Base-by-base conservation (phyloP, 2,888 invertebrate genomes). In the Hyposoter didymator region DNA sequence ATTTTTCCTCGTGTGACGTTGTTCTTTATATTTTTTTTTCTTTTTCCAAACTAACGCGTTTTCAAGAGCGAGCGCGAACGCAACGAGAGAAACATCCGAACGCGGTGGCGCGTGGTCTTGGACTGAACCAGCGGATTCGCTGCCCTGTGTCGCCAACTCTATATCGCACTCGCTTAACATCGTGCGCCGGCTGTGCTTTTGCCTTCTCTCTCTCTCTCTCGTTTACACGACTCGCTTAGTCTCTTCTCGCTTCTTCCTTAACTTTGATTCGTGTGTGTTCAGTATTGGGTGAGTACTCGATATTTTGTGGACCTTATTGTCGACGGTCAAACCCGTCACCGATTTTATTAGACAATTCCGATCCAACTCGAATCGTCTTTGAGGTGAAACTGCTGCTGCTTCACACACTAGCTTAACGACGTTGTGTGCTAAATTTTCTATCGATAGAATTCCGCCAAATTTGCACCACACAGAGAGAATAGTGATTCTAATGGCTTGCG, bases 101-200 rank as follows among this genome's bases (percentile, higher is more conserved):
- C 91, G 89, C 88, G 88, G 89, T 90, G 90, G 90, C 92, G 91
- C 90, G 90, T 91, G 90, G 89, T 90, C 88, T 92, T 90, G 90
- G 88, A 92, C 92, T 92, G 92, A 92, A 90, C 89, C 88, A 87
- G 87, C 84, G 79, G 78, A 86, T 85, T 82, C 75, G 82, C 88
- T 88, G 88, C 89, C 89, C 89, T 88, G 89, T 88, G 89, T 88
- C 87, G 86, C 90, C 86, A 88, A 88, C 89, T 90, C 88, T 87
- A 83, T 84, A 86, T 81, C 80, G 76, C 79, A 88, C 82, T 87
- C 73, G 67, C 87, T 87, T 88, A 84, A 82, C 85, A 70, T 47
- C 52, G 69, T 59, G 81, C 74, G 87, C 87, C 88, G 90, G 72
- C 88, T 89, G 87, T 89, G 87, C 90, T 88, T 90, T 79, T 84